These are phyloP conservation scores for Leptopilina myrica DNA, from an alignment of 2,888 invertebrate species.

Conservation along the genomic window DNA sequence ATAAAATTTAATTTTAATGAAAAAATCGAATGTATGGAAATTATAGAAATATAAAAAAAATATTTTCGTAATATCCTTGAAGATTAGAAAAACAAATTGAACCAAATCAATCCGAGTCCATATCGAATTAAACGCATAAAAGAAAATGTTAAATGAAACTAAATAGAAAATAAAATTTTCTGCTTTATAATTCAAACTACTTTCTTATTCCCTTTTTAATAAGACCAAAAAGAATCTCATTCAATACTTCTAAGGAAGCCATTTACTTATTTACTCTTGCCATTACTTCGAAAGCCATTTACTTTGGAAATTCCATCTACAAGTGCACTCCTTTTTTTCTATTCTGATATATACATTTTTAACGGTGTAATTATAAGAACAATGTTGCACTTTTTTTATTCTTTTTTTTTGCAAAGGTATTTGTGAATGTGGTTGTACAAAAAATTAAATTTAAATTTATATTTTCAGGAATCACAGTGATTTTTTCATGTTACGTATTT, in stretches of 20 bases:
- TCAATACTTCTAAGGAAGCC: slow-evolving; percentile 7
- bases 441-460: too few relatives aligned
- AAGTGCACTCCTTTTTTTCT: neutral
- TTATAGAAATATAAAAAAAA: too few relatives aligned
- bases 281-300: neutral
- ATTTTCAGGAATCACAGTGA: too few relatives aligned
- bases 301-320: slow-evolving; percentile 11
- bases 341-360: slow-evolving; percentile 7
- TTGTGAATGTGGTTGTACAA: too few relatives aligned
- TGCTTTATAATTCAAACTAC: neutral
- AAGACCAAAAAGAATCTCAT: too few relatives aligned
- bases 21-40: too few relatives aligned
- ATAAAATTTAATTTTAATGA: too few relatives aligned
- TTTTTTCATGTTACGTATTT: too few relatives aligned
- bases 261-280: too few relatives aligned
- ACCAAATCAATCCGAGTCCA: neutral
- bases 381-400: neutral
- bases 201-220: neutral
- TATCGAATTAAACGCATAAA: neutral
- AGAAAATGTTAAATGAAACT: neutral
- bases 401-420: too few relatives aligned
- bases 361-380: slow-evolving; percentile 24
- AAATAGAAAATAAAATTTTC: neutral
- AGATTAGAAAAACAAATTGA: neutral
- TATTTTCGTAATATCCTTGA: too few relatives aligned